phyloP scores from a whole-genome alignment of 2,888 invertebrate species.

The Odontomyia ornata region DNA sequence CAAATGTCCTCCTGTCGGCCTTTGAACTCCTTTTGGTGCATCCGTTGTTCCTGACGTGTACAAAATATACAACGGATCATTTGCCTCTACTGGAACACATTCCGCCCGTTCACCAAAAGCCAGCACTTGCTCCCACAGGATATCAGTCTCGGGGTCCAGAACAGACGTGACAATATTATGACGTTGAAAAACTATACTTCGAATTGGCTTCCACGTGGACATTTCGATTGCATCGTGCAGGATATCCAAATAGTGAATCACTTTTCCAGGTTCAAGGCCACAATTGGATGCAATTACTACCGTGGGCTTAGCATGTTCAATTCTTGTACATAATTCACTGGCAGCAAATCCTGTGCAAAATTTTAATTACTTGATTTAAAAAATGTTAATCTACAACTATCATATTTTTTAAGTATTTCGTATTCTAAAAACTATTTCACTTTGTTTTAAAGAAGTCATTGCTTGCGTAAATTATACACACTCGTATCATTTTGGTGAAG shows the following conservation, averaged over 20 bases:
- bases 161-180: constrained; percentile 72
- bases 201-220: constrained; percentile 76
- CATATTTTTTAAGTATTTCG: too few species aligned
- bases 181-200: constrained; percentile 85
- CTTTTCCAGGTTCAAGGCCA: constrained; percentile 87
- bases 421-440: too few species aligned
- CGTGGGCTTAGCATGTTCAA: constrained; percentile 88
- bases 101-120: constrained; percentile 73
- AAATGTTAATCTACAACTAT: not conserved
- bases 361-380: too few species aligned
- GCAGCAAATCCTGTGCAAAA: constrained; percentile 80
- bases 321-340: constrained; percentile 83
- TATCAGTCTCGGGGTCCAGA: constrained; percentile 73
- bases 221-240: constrained; percentile 73
- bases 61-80: constrained; percentile 88
- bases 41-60: constrained; percentile 92
- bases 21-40: constrained; percentile 79
- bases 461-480: too few species aligned
- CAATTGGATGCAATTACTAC: constrained; percentile 90
- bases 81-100: constrained; percentile 87
- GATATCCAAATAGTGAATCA: constrained; percentile 68
- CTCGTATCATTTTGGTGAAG: too few species aligned
- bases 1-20: constrained; percentile 89
- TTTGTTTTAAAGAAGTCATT: too few species aligned
- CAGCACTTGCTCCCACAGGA: constrained; percentile 81